Evolutionary conservation across 2,113 vertebrate species (phyloP).

Genomic region (Prunella fulvescens): DNA sequence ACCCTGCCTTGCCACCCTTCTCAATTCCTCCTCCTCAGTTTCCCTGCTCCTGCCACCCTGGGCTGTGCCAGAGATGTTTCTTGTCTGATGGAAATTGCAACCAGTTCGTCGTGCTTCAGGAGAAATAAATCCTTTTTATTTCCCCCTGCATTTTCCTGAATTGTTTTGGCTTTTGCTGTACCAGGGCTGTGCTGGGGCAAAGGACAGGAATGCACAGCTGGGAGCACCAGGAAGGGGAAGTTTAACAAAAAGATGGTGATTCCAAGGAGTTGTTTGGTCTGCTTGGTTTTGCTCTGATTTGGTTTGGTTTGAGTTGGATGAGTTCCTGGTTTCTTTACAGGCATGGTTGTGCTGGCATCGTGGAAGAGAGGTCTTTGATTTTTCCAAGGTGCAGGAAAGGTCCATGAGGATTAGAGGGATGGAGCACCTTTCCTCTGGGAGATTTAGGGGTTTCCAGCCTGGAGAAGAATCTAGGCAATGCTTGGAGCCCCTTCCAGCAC

Average conservation of each 20-base stretch:
- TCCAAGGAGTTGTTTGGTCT: not conserved
- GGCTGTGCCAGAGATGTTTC: not conserved
- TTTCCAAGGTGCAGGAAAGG: not conserved
- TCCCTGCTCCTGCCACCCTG: not conserved
- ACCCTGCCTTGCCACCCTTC: not conserved
- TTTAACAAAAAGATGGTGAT: not conserved
- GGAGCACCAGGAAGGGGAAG: not conserved
- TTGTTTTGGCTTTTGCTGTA: not conserved
- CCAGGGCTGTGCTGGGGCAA: not conserved
- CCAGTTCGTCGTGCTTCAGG: not conserved
- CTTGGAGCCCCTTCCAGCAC: accelerated
- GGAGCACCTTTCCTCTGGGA: not conserved
- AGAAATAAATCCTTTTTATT: not conserved
- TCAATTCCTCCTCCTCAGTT: constrained; percentile 38
- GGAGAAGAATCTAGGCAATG: not conserved
- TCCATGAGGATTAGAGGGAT: not conserved
- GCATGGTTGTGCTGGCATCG: accelerated
- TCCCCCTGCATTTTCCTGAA: not conserved
- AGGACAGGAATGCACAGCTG: not conserved
- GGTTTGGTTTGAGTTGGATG: not conserved
- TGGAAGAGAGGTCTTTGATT: not conserved
- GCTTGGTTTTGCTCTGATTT: not conserved
- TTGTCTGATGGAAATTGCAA: not conserved
- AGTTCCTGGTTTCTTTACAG: not conserved
- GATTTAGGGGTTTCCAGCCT: not conserved